These are phyloP conservation scores for Centroberyx gerrardi DNA, from an alignment of 2,797 vertebrate species.

Conservation along the genomic window DNA sequence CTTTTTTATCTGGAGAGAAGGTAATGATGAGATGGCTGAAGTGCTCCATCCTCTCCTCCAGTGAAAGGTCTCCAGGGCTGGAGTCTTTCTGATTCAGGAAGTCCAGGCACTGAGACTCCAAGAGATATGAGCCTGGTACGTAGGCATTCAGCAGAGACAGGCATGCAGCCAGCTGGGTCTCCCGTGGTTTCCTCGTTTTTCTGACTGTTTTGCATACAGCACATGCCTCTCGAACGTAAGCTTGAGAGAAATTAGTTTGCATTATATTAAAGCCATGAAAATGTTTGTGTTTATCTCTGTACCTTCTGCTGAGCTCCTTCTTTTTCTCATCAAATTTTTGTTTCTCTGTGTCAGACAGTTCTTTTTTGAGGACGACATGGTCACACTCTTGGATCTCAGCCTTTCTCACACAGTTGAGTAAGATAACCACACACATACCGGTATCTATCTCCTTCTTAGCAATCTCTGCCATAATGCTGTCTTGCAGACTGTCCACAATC, in stretches of 20 bases:
- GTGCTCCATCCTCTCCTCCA: slow-evolving; percentile 11
- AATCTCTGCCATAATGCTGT: fast-evolving
- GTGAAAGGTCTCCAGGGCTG: fast-evolving
- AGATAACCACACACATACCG: fast-evolving
- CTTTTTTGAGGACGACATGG: neutral
- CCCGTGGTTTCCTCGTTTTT: neutral
- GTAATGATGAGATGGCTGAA: slow-evolving; percentile 35
- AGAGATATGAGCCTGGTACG: slow-evolving; percentile 51
- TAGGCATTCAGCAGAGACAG: slow-evolving; percentile 41
- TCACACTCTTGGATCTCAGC: fast-evolving
- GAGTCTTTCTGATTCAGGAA: neutral
- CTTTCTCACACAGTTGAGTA: slow-evolving; percentile 46
- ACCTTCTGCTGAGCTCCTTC: fast-evolving
- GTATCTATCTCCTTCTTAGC: neutral
- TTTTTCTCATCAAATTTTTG: neutral
- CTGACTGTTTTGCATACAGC: fast-evolving
- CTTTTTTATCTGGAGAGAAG: neutral
- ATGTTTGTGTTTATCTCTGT: fast-evolving
- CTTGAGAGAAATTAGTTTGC: slow-evolving; percentile 33
- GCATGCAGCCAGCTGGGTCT: slow-evolving; percentile 28
- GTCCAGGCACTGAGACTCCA: slow-evolving; percentile 41
- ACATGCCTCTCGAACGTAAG: neutral
- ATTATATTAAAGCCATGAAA: slow-evolving; percentile 63
- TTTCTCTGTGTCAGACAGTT: slow-evolving; percentile 17
- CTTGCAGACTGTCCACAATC: neutral